Conservation (phyloP, 1,140 invertebrate genomes). For the Cyphomyrmex costatus region DNA sequence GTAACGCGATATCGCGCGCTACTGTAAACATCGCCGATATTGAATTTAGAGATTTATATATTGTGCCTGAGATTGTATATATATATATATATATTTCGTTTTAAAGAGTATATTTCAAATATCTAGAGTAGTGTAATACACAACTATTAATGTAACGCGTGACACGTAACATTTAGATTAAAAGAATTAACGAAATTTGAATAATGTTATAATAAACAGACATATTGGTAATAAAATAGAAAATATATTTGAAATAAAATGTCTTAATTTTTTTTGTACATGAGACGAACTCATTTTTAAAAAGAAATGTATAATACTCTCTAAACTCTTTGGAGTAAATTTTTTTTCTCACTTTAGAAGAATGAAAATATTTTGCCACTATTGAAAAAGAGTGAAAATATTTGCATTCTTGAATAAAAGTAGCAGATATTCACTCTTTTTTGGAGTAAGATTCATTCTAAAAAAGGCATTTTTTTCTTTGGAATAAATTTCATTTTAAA, state of each 20-base stretch:
- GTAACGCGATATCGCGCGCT: background rate
- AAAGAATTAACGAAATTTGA: background rate
- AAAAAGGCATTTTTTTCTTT: too few relatives aligned
- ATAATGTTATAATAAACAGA: background rate
- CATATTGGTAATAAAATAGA: background rate
- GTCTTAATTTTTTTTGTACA: background rate
- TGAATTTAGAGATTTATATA: conserved; percentile 42
- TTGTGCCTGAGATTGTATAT: background rate
- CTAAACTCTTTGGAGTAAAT: too few relatives aligned
- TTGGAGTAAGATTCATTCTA: too few relatives aligned
- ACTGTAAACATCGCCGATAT: conserved; percentile 30
- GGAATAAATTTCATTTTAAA: too few relatives aligned
- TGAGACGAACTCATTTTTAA: background rate
- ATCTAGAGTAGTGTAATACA: background rate
- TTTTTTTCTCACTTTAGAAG: too few relatives aligned
- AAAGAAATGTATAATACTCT: background rate
- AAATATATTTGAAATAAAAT: background rate
- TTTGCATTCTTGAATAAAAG: too few relatives aligned
- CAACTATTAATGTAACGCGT: background rate
- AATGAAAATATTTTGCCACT: too few relatives aligned
- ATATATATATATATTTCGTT: too few relatives aligned
- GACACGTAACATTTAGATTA: background rate
- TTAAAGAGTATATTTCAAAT: background rate
- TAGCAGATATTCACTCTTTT: too few relatives aligned
- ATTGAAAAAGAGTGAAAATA: too few relatives aligned